These are phyloP conservation scores for Echinops telfairi DNA, from an alignment of 2,113 vertebrate species.

Conservation along the genomic window DNA sequence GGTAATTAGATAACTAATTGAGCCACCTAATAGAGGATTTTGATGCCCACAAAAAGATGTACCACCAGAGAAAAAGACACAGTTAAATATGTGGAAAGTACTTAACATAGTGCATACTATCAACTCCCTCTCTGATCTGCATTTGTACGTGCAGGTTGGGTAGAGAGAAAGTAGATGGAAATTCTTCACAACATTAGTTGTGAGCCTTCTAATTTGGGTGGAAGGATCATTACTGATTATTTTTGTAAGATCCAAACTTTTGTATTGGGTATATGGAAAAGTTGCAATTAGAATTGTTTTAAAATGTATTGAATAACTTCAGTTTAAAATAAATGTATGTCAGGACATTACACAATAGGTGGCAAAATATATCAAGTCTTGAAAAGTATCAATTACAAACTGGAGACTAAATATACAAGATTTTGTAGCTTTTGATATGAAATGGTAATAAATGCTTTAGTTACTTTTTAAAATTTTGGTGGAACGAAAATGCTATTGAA, in stretches of 20 bases:
- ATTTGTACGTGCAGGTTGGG: background rate
- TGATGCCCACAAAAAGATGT: background rate
- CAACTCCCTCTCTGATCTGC: background rate
- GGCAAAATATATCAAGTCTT: background rate
- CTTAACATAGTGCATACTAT: background rate
- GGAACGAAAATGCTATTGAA: background rate
- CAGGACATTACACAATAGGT: background rate
- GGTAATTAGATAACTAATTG: background rate
- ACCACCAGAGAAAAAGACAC: background rate
- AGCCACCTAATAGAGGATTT: background rate
- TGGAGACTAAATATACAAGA: background rate
- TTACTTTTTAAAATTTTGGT: background rate
- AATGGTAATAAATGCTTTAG: background rate
- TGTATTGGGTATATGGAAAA: background rate
- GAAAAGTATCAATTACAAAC: background rate
- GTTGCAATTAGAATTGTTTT: background rate
- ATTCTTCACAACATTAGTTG: background rate
- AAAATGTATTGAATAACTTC: background rate
- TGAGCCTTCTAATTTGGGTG: background rate
- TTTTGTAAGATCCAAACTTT: background rate
- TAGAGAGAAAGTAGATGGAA: background rate
- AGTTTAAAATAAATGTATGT: slow-evolving; percentile 34
- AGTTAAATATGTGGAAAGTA: background rate
- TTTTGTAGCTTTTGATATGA: background rate
- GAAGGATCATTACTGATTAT: background rate